Base-by-base conservation (phyloP, 2,888 invertebrate genomes). In the Trisateles emortualis region DNA sequence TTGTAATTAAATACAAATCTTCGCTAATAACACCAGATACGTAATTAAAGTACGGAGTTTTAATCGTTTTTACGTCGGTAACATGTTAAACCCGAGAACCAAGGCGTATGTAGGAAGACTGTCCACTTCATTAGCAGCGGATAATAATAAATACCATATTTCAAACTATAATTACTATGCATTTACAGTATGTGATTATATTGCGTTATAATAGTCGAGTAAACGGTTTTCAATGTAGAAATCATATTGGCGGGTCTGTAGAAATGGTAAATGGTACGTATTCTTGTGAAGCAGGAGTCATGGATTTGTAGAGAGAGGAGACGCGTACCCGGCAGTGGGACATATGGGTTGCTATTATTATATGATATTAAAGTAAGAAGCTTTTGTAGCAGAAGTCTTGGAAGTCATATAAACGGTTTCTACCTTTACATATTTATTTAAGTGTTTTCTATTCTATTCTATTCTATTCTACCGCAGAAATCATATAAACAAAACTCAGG, bases 1-100 rank as follows among this genome's bases (percentile, higher is more conserved):
- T 47, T 52, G 64, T 69, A 68, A 76, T 81, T 79, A 82, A 77
- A 79, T 76, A 76, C 73, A 79, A 80, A 81, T 80, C 78, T 75
- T 70, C 39, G 72, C 76, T 84, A 82, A 87, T 86, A 83, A 80
- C 76, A 52, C 42, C 58, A 50, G 60, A 50, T 64, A 50, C 55
- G 66, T 74, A 73, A 78, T 79, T 70, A 75, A 59, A 58, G 59
- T 64, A 60, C 62, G 46, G 42, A 52, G 62, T 52, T 62, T 56
- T 63, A 57, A 62, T 66, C 49, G 39, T 35, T 49, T 65, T 52
- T 45, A 61, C 44, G 32, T 17, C 38, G 39, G 24, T 36, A 64
- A 72, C 78, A 17, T 52, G 78, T 72, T 68, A 39, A 56, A 43
- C 16, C 22, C 14, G 46, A 53, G 58, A 62, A 29, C 16, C n/a